These are phyloP conservation scores for Sinotaia quadrata DNA, from an alignment of 2,888 invertebrate genomes.

Conservation along the genomic window DNA sequence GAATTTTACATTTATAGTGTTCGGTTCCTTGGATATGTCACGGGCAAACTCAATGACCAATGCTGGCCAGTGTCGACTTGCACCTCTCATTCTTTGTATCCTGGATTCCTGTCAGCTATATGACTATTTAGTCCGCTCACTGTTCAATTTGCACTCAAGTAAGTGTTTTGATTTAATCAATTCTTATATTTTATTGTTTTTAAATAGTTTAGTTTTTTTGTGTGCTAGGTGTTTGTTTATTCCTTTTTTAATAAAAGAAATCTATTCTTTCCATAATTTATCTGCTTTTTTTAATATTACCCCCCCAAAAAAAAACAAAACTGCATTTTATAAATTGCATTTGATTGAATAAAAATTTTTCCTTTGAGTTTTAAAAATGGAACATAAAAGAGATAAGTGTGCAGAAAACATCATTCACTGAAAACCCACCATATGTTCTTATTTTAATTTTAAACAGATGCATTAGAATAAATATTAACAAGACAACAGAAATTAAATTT, in stretches of 20 bases:
- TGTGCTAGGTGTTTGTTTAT: neutral
- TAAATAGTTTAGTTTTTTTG: neutral
- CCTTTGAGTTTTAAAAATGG: too few relatives aligned
- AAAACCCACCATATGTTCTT: too few relatives aligned
- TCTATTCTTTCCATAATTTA: too few relatives aligned
- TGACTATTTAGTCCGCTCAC: constrained; percentile 94
- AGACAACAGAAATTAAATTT: too few relatives aligned
- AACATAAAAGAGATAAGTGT: too few relatives aligned
- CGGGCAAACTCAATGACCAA: constrained; percentile 97
- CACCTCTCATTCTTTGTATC: constrained; percentile 84
- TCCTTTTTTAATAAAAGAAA: neutral
- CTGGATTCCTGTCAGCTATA: constrained; percentile 97
- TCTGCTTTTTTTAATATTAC: too few relatives aligned
- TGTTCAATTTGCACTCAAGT: constrained; percentile 92
- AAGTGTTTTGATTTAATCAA: constrained; percentile 49
- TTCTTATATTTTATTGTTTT: neutral
- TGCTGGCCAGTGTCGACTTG: constrained; percentile 95
- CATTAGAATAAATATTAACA: too few relatives aligned
- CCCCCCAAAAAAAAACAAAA: too few relatives aligned
- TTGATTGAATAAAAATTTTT: too few relatives aligned
- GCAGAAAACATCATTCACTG: too few relatives aligned
- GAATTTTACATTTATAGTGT: constrained; percentile 77
- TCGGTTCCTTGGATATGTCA: constrained; percentile 92
- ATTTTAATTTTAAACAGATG: too few relatives aligned
- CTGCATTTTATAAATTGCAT: too few relatives aligned